Percentiles rank a stretch among this genome's conserved stretches.
These are phyloP conservation scores for Pomatorhinus ruficollis DNA, from an alignment of 2,113 vertebrate species.

Conservation along the genomic window DNA sequence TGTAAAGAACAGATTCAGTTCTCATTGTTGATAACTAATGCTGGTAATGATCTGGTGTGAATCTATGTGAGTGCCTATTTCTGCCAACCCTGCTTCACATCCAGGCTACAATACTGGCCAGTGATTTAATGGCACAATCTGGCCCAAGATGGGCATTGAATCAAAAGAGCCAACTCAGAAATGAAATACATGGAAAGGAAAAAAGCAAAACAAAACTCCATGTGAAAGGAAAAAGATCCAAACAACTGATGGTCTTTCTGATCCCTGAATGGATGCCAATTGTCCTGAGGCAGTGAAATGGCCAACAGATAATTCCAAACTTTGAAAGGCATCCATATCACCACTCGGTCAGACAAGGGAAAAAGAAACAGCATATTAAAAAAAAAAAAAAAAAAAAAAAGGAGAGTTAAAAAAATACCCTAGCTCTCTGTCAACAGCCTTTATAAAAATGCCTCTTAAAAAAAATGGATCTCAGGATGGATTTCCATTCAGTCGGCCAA, in stretches of 20 bases:
- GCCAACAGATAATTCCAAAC: conserved; percentile 44
- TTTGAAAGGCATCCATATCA: conserved; percentile 48
- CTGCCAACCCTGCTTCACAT: conserved; percentile 3
- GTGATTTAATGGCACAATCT: conserved; percentile 51
- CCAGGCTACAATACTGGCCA: neutral
- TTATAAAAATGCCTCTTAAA: conserved; percentile 27
- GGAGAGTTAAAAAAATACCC: neutral
- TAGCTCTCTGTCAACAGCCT: neutral
- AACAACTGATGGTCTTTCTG: conserved; percentile 56
- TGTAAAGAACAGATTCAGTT: neutral
- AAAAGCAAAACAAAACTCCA: conserved; percentile 64
- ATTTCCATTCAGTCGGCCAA: neutral
- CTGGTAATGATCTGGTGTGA: neutral
- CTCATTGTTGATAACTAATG: neutral
- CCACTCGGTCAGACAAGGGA: neutral
- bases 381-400: neutral
- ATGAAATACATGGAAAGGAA: conserved; percentile 38
- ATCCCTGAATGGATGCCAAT: conserved; percentile 35
- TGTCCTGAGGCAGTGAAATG: conserved; percentile 52
- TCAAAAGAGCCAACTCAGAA: conserved; percentile 46
- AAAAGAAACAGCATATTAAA: neutral
- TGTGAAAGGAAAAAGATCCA: conserved; percentile 58
- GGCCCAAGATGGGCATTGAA: conserved; percentile 38
- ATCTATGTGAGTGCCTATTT: neutral
- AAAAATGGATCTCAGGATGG: neutral